Evolutionary conservation across 2,888 invertebrate genomes (phyloP).

Genomic region (Chromoteleia sp.): DNA sequence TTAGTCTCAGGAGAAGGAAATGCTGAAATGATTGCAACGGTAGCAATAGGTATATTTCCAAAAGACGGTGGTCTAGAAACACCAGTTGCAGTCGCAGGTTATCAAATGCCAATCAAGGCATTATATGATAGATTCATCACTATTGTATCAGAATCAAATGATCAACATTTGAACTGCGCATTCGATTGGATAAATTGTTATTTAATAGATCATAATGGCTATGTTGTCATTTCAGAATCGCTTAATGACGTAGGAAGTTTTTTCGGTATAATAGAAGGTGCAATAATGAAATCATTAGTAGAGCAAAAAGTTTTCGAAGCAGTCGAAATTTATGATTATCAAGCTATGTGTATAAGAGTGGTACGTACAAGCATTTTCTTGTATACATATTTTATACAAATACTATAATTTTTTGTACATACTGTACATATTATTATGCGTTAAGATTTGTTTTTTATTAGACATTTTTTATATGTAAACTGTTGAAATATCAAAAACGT

Average conservation of each 20-base stretch:
- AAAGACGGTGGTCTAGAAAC: constrained; percentile 91
- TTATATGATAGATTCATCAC: constrained; percentile 90
- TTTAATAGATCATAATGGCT: constrained; percentile 96
- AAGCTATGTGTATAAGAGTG: constrained; percentile 89
- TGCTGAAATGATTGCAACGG: constrained; percentile 90
- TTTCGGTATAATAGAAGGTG: constrained; percentile 92
- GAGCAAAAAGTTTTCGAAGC: constrained; percentile 89
- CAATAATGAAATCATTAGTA: constrained; percentile 91
- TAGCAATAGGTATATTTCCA: constrained; percentile 93
- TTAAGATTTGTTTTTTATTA: too few relatives aligned
- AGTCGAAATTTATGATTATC: constrained; percentile 93
- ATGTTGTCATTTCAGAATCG: constrained; percentile 90
- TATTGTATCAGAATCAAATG: constrained; percentile 87
- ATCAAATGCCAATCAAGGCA: constrained; percentile 91
- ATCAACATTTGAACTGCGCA: constrained; percentile 82
- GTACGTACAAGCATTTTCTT: constrained; percentile 71
- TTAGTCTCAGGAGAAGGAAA: constrained; percentile 78
- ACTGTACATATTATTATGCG: too few relatives aligned
- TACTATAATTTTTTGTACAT: too few relatives aligned
- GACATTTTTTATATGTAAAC: too few relatives aligned
- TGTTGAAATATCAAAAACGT: too few relatives aligned
- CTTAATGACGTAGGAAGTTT: constrained; percentile 91
- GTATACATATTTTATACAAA: too few relatives aligned
- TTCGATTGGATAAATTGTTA: constrained; percentile 88
- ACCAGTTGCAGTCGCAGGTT: constrained; percentile 95